Evolutionary conservation across 2,113 vertebrate species (phyloP), one percentile per base, ranked within the genome.

Genomic region (Ctenomys sociabilis): DNA sequence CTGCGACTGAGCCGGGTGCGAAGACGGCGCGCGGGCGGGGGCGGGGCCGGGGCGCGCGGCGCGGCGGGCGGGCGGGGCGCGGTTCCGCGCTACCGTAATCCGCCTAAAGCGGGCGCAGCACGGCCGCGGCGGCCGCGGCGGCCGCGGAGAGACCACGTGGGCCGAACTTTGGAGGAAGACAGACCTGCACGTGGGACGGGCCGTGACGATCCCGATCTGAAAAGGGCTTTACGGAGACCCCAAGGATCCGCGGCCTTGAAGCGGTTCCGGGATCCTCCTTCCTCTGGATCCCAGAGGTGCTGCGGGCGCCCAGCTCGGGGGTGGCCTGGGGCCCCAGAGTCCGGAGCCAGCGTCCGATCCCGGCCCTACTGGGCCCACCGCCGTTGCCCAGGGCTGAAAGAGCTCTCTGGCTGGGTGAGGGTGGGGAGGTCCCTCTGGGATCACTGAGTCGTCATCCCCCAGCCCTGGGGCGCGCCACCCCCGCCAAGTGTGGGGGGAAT

Each of bases 1-100:
- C 96, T 97, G 96, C 96, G 97, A 97, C 97, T 97, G 97, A 96
- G 96, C 94, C 94, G 1, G 78, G 49, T 22, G 78, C 43, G 83
- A 43, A 85, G 90, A 90, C 88, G 88, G 94, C 88, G 92, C 77
- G 95, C 95, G 90, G 95, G 95, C 88, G 94, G 94, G 95, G 94
- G 86, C 52, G 78, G 87, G 59, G 90, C 91, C 40, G 93, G 96
- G 92, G 96, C 97, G 97, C 93, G 96, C 89, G 22, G 96, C 57
- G 90, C 72, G 90, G 83, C 64, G 4, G 89, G 94, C 90, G 96
- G 90, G 97, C 97, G 94, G 32, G 66, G 88, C 81, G 82, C 40
- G 35, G 1, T n/a, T 77, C 73, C 2, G 73, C 43, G 73, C 43
- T 77, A 30, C 43, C 73, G 73, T 77, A 77, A 77, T 77, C 73